These are phyloP conservation scores for Hippocampus barbouri DNA, from an alignment of 2,113 vertebrate species.

Conservation along the genomic window DNA sequence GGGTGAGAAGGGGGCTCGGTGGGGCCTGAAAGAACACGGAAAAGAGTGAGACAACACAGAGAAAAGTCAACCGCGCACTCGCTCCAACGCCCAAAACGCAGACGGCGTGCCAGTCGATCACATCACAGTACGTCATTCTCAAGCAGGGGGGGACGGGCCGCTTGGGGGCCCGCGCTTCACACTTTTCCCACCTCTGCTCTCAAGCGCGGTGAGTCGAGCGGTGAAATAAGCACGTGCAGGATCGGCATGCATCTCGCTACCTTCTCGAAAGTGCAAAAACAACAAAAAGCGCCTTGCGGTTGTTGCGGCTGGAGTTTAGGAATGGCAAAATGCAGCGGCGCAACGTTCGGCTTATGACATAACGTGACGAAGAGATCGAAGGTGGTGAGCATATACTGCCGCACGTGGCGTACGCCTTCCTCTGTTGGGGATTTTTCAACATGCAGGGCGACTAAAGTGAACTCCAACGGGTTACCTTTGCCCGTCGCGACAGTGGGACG, in stretches of 20 bases:
- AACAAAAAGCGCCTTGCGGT: too few species aligned
- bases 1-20: slow-evolving; percentile 74
- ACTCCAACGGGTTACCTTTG: slow-evolving; percentile 83
- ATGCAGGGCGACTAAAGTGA: slow-evolving; percentile 26
- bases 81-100: background rate
- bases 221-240: slow-evolving; percentile 5
- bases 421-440: background rate
- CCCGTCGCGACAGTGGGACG: slow-evolving; percentile 82
- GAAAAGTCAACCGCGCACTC: background rate
- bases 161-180: too few species aligned
- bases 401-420: too few species aligned
- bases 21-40: slow-evolving; percentile 76
- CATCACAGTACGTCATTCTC: background rate
- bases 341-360: too few species aligned
- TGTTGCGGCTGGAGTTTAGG: too few species aligned
- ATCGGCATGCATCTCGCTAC: slow-evolving; percentile 32
- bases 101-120: slow-evolving; percentile 20
- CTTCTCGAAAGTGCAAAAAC: slow-evolving; percentile 3
- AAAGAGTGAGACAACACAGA: slow-evolving; percentile 64
- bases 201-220: background rate
- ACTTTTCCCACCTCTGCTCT: background rate
- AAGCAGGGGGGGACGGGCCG: background rate
- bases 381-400: too few species aligned
- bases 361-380: too few species aligned
- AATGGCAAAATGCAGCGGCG: background rate